Evolutionary conservation across 2,797 vertebrate genomes (phyloP).

Genomic region (Merluccius polli): DNA sequence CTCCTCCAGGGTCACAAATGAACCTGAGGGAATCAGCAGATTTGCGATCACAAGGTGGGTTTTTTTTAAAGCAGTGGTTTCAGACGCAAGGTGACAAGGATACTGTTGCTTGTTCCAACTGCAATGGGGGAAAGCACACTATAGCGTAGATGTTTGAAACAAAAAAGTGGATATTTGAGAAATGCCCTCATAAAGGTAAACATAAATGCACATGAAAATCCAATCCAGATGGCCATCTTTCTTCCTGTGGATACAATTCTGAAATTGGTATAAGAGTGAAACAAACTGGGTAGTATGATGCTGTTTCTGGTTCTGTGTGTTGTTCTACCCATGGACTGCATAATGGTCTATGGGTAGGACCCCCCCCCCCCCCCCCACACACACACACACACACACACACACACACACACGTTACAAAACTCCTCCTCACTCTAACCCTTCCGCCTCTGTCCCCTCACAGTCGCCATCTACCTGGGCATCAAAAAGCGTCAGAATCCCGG

Average conservation of each 20-base stretch:
- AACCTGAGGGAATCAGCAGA: slow-evolving; percentile 98
- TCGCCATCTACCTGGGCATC: slow-evolving; percentile 95
- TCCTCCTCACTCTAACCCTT: not conserved
- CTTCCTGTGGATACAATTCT: not conserved
- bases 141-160: too few species aligned
- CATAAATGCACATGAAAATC: not conserved
- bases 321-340: not conserved
- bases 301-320: not conserved
- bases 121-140: too few species aligned
- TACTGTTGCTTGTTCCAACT: too few species aligned
- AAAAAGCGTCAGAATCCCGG: slow-evolving; percentile 89
- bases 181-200: not conserved
- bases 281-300: too few species aligned
- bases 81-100: too few species aligned
- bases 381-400: too few species aligned
- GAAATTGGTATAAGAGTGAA: too few species aligned
- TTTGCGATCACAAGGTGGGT: slow-evolving; percentile 94
- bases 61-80: not conserved
- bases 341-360: too few species aligned
- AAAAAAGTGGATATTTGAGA: not conserved
- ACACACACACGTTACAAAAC: not conserved
- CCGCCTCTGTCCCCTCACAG: slow-evolving; percentile 51
- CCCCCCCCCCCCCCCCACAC: too few species aligned
- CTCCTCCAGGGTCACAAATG: slow-evolving; percentile 88
- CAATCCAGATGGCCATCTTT: not conserved